Percentiles rank a stretch among this genome's conserved stretches.
phyloP scores from a whole-genome alignment of 2,888 invertebrate genomes.

The Gisinianus flammeolus region DNA sequence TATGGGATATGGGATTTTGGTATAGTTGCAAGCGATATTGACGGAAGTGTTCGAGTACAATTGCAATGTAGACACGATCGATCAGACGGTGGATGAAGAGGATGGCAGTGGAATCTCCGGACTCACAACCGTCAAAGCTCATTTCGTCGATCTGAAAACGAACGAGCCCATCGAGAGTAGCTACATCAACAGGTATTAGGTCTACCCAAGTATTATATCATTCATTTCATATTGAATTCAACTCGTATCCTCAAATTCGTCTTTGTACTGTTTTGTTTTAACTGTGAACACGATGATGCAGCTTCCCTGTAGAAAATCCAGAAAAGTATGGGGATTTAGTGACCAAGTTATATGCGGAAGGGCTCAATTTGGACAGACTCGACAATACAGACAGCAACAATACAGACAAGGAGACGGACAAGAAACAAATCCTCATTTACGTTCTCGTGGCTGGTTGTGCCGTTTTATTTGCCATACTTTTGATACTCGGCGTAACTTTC shows the following conservation, averaged over 20 bases:
- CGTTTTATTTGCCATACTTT: constrained; percentile 65
- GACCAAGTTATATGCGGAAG: not conserved
- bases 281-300: no score
- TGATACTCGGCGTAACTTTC: constrained; percentile 67
- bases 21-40: not conserved
- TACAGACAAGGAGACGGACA: not conserved
- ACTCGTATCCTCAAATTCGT: no score
- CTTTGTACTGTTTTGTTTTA: no score
- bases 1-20: no score
- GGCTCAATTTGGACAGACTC: not conserved
- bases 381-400: no score
- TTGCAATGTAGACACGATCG: constrained; percentile 17
- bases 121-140: not conserved
- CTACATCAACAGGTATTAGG: constrained; percentile 2
- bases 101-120: not conserved
- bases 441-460: constrained; percentile 66
- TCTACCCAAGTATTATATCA: no score
- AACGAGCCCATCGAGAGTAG: not conserved
- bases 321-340: not conserved
- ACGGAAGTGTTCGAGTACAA: not conserved
- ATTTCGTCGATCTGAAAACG: constrained; percentile 7
- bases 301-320: not conserved
- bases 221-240: no score
- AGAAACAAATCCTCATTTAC: not conserved
- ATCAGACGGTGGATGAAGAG: constrained; percentile 3